phyloP scores from a whole-genome alignment of 2,888 invertebrate genomes.

The Rhodophaea formosa region DNA sequence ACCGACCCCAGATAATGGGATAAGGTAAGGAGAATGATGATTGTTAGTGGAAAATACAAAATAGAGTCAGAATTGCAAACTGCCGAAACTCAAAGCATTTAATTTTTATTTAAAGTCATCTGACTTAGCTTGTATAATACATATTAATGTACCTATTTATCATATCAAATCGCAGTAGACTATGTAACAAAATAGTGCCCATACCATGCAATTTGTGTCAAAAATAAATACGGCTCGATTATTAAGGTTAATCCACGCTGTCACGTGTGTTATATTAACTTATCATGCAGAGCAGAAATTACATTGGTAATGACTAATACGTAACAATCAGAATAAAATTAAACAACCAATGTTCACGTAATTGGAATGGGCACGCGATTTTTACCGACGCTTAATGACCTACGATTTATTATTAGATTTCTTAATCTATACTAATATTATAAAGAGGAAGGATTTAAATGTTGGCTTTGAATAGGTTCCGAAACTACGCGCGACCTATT shows the following conservation, averaged over 20 bases:
- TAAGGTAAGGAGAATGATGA: no score
- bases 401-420: slow-evolving; percentile 5
- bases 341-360: not conserved
- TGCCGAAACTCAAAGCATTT: no score
- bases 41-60: no score
- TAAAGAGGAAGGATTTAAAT: no score
- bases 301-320: not conserved
- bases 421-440: not conserved
- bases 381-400: slow-evolving; percentile 1
- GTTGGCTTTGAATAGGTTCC: no score
- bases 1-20: no score
- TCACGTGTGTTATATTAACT: not conserved
- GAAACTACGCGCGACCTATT: no score
- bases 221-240: not conserved
- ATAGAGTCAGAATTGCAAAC: no score
- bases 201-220: not conserved
- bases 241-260: slow-evolving; percentile 1
- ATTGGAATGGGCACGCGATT: slow-evolving; percentile 5
- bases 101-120: no score
- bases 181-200: not conserved
- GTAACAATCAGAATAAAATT: not conserved
- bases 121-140: not conserved
- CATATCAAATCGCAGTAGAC: not conserved
- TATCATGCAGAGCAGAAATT: not conserved
- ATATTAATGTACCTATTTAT: not conserved